phyloP scores from a whole-genome alignment of 2,797 vertebrate species.

The Dipus sagitta region DNA sequence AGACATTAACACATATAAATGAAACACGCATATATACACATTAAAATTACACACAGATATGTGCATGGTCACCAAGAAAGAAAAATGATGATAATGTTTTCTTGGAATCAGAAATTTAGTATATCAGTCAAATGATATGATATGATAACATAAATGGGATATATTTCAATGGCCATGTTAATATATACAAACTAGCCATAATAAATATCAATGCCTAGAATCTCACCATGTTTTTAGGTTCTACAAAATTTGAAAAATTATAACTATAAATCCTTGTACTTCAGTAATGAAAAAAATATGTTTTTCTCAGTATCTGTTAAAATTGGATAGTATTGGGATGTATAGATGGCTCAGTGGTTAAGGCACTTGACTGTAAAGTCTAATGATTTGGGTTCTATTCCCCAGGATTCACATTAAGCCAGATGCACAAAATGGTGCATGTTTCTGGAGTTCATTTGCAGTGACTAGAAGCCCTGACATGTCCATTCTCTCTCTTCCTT shows the following conservation, averaged over 20 bases:
- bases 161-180: not conserved
- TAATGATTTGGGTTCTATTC: no score
- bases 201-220: slow-evolving; percentile 26
- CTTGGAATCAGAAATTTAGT: not conserved
- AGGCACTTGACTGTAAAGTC: no score
- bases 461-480: no score
- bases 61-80: not conserved
- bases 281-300: slow-evolving; percentile 38
- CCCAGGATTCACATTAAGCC: no score
- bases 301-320: slow-evolving; percentile 57
- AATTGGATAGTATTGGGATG: no score
- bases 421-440: no score
- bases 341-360: no score
- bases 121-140: not conserved
- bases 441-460: no score
- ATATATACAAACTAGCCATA: not conserved
- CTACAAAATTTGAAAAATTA: not conserved
- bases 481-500: no score
- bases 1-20: no score
- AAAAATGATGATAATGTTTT: not conserved
- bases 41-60: no score
- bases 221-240: not conserved
- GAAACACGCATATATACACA: no score
- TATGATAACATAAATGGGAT: not conserved
- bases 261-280: not conserved